These are phyloP conservation scores for Bugula neritina DNA, from an alignment of 2,888 invertebrate genomes.

Conservation along the genomic window DNA sequence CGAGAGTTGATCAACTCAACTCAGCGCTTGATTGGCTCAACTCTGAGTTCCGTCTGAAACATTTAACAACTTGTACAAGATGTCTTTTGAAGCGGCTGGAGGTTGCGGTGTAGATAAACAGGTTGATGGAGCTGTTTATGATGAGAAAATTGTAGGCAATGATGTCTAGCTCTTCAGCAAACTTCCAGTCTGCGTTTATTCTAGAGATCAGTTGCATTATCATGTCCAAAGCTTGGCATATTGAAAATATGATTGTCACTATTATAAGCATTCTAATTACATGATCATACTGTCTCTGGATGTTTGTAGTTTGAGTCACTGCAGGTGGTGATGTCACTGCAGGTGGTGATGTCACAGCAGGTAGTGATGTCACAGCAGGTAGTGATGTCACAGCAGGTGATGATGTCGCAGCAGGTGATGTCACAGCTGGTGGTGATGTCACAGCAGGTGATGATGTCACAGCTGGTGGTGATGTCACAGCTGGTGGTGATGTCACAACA, in stretches of 20 bases:
- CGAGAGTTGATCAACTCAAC: too few relatives aligned
- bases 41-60: not conserved
- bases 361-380: too few relatives aligned
- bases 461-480: too few relatives aligned
- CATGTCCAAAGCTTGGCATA: constrained; percentile 10
- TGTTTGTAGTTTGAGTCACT: not conserved
- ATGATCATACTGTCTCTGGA: constrained; percentile 21
- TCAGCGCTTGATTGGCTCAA: not conserved
- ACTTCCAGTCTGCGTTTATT: not conserved
- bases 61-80: not conserved
- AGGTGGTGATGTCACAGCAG: too few relatives aligned
- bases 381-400: too few relatives aligned
- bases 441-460: too few relatives aligned
- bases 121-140: constrained; percentile 12
- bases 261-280: constrained; percentile 13
- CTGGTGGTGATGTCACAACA: too few relatives aligned
- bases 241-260: constrained; percentile 9
- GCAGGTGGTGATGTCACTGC: too few relatives aligned
- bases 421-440: too few relatives aligned
- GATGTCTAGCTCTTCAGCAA: not conserved
- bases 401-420: too few relatives aligned
- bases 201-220: constrained; percentile 7
- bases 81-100: not conserved
- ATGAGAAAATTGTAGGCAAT: constrained; percentile 17
- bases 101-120: constrained; percentile 20